Evolutionary conservation across 2,113 vertebrate species (phyloP), one percentile per base, ranked within the genome.

Genomic region (Neodon shergylaensis): DNA sequence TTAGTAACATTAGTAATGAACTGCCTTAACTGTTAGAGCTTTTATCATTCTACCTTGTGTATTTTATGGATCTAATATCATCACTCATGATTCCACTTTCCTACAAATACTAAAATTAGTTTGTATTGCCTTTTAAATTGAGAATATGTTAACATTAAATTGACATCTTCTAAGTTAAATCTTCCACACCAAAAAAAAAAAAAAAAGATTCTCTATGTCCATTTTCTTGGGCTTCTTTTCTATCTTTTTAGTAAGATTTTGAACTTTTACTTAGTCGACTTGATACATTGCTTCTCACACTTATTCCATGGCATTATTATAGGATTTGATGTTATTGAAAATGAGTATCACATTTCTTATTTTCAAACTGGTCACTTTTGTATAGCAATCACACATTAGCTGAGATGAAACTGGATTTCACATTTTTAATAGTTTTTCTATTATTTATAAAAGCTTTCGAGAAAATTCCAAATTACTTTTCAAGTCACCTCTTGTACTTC

Each of bases 171-270:
- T 21, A n/a, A 61, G 74, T 58, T 49, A 93, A 89, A 93, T 92
- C n/a, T 91, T 89, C 42, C 33, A 94, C 44, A 85, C 58, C 54
- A 72, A 82, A 42, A 82, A 49, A 95, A 52, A n/a, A 70, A 82
- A 49, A 82, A 68, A 6, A 74, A 9, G n/a, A 86, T 77, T 78
- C 68, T 16, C 88, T 81, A 39, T 92, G 74, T 88, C 16, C 3
- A 86, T 92, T 89, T 89, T 70, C 12, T 89, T 58, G 76, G 9
- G 26, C 42, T 90, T 68, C 49, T 58, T 81, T 65, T 86, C 61
- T 83, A 66, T 13, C 33, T 6, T 72, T 39, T 82, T 81, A 65
- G n/a, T 72, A 90, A 8, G 7, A 95, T 68, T 61, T 78, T 76
- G 42, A 82, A 83, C 33, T 88, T 86, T 94, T 83, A 78, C 47